Conservation (phyloP, 2,888 invertebrate species). For the Gandaritis pyraliata region DNA sequence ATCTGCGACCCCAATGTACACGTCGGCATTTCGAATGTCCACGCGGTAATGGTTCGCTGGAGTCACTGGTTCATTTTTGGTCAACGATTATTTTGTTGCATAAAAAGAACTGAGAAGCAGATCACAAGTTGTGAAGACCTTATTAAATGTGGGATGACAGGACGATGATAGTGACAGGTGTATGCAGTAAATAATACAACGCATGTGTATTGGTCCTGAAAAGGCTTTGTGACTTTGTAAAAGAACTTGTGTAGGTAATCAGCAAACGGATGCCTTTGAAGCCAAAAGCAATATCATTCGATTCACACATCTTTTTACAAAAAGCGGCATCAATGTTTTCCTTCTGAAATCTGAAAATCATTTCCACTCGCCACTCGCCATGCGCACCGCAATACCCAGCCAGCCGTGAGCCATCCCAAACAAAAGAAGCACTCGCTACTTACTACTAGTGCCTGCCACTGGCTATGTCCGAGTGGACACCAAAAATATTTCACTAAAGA, state of each 20-base stretch:
- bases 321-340: slow-evolving; percentile 7
- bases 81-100: no score
- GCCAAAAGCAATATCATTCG: not conserved
- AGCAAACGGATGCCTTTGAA: not conserved
- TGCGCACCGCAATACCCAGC: slow-evolving; percentile 13
- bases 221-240: no score
- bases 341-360: slow-evolving; percentile 16
- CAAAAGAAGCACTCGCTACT: slow-evolving; percentile 16
- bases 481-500: not conserved
- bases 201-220: no score
- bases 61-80: not conserved
- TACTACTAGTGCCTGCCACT: not conserved
- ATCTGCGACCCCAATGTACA: slow-evolving; percentile 16
- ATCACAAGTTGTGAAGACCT: no score
- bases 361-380: slow-evolving; percentile 15
- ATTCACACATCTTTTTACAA: not conserved
- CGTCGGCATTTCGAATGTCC: slow-evolving; percentile 29
- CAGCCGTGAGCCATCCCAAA: slow-evolving; percentile 21
- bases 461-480: not conserved
- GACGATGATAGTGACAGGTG: no score
- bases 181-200: no score
- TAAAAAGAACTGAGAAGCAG: no score
- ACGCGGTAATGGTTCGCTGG: not conserved
- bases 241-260: no score
- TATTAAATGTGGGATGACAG: no score